Evolutionary conservation across 2,797 vertebrate species (phyloP).

Genomic region (Myotis planiceps): DNA sequence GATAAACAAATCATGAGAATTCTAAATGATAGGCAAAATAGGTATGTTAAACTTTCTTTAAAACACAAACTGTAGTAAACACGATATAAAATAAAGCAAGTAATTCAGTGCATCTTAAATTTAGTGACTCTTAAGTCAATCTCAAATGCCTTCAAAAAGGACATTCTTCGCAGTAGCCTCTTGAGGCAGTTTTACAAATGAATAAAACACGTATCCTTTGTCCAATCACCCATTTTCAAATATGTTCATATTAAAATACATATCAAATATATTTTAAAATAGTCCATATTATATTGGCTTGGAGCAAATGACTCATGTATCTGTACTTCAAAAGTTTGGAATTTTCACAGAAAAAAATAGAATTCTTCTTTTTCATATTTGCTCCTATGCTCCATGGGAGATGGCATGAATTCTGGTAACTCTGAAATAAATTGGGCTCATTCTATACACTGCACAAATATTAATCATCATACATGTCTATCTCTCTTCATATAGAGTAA

Average conservation of each 20-base stretch:
- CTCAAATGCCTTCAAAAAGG: conserved; percentile 34
- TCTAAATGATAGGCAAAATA: conserved; percentile 34
- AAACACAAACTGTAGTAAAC: background rate
- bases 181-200: conserved; percentile 16
- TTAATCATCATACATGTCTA: background rate
- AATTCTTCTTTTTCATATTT: background rate
- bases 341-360: background rate
- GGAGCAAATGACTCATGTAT: background rate
- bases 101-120: background rate
- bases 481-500: background rate
- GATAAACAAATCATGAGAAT: conserved; percentile 27
- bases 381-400: background rate
- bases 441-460: background rate
- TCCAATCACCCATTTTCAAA: conserved; percentile 49
- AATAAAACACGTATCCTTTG: conserved; percentile 47
- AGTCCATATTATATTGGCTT: background rate
- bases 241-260: conserved; percentile 34
- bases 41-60: conserved; percentile 18
- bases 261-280: conserved; percentile 49
- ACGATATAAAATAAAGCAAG: conserved; percentile 15
- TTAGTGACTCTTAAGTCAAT: conserved; percentile 13
- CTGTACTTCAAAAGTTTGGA: conserved; percentile 23
- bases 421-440: background rate
- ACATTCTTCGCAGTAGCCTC: conserved; percentile 1
- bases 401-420: background rate